Conservation (phyloP, 2,113 vertebrate genomes). For the Danionella cerebrum region DNA sequence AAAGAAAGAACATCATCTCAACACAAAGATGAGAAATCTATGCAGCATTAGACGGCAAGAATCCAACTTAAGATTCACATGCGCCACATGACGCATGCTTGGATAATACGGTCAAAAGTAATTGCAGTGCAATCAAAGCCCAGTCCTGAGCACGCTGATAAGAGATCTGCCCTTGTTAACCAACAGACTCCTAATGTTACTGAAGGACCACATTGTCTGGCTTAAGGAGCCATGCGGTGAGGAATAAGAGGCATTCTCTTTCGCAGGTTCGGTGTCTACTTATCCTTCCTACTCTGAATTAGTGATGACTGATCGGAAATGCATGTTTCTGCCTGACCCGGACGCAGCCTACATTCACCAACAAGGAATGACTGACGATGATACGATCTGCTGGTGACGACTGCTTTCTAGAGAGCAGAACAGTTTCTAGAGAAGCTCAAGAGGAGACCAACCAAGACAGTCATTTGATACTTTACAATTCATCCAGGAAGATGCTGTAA, state of each 20-base stretch:
- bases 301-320: constrained; percentile 56
- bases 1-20: too few species aligned
- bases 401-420: background rate
- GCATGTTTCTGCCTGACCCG: constrained; percentile 43
- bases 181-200: constrained; percentile 23
- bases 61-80: too few species aligned
- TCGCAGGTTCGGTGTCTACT: background rate
- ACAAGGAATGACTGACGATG: constrained; percentile 37
- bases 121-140: constrained; percentile 4
- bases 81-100: background rate
- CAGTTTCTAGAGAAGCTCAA: constrained; percentile 16
- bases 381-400: constrained; percentile 25
- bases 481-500: too few species aligned
- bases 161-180: constrained; percentile 16
- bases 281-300: constrained; percentile 48
- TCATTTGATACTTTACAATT: too few species aligned
- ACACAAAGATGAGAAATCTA: too few species aligned
- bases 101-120: background rate
- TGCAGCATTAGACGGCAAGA: too few species aligned
- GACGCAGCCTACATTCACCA: constrained; percentile 47
- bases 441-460: too few species aligned
- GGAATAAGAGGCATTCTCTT: constrained; percentile 22
- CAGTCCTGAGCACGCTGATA: constrained; percentile 12
- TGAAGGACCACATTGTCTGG: background rate
- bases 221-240: background rate